These are phyloP conservation scores for Eupristina koningsbergeri DNA, from an alignment of 1,140 invertebrate species.

Conservation along the genomic window DNA sequence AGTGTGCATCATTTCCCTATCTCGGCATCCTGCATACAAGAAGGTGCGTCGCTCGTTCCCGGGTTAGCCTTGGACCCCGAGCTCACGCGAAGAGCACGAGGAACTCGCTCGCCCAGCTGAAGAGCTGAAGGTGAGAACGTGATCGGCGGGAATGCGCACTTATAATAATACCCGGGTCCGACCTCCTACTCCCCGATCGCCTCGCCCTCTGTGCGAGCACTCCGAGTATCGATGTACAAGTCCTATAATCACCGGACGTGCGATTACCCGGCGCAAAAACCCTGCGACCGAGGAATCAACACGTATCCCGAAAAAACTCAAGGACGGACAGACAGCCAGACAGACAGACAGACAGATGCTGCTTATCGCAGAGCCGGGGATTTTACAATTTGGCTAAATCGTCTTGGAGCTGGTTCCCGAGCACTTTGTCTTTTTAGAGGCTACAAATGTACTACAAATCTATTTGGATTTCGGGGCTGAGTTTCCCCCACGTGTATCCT, in stretches of 20 bases:
- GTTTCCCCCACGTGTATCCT: no score
- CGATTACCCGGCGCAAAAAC: no score
- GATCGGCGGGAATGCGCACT: conserved; percentile 51
- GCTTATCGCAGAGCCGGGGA: conserved; percentile 51
- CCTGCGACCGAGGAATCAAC: conserved; percentile 17
- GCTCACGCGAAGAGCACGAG: no score
- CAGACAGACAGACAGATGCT: conserved; percentile 43
- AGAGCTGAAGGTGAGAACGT: conserved; percentile 45
- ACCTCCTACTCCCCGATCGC: background rate
- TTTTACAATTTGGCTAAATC: conserved; percentile 66
- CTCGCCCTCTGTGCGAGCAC: background rate
- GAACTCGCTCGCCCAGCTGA: background rate
- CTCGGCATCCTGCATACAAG: background rate
- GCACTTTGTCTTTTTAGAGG: no score
- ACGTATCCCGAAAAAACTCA: background rate
- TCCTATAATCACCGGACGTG: conserved; percentile 64
- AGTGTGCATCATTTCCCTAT: conserved; percentile 19
- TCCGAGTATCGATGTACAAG: conserved; percentile 54
- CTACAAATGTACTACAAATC: no score
- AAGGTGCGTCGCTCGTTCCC: no score
- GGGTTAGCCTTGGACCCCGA: no score
- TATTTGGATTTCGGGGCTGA: no score
- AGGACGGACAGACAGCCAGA: background rate
- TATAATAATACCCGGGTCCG: conserved; percentile 61
- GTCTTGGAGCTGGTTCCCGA: no score